Percentiles rank a stretch among this genome's conserved stretches.
Conservation (phyloP, 2,113 vertebrate species). For the Andinoacara biseriatus region DNA sequence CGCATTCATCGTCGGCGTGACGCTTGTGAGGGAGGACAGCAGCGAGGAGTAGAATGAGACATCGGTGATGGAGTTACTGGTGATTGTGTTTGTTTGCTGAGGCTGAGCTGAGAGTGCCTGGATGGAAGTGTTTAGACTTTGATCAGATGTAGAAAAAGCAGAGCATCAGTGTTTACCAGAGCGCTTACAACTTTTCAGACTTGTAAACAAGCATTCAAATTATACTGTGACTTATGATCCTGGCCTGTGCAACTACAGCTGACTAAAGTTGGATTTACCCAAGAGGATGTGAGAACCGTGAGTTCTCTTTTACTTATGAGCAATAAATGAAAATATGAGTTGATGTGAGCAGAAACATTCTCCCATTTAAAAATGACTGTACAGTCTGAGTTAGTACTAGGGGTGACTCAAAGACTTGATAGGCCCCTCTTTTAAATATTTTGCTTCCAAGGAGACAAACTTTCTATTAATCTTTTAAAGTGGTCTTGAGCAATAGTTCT, state of each 20-base stretch:
- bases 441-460: not conserved
- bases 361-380: not conserved
- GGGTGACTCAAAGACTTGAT: not conserved
- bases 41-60: conserved; percentile 71
- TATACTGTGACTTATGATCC: not conserved
- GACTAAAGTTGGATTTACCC: not conserved
- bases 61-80: conserved; percentile 61
- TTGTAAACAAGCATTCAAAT: not conserved
- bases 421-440: not conserved
- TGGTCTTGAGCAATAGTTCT: not conserved
- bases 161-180: not conserved
- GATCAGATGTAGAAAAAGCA: not conserved
- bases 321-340: not conserved
- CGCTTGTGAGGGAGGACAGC: conserved; percentile 61
- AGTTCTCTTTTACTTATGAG: not conserved
- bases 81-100: conserved; percentile 58
- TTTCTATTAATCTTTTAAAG: not conserved
- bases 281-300: not conserved
- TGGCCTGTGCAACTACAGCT: not conserved
- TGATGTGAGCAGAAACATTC: not conserved
- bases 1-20: conserved; percentile 42
- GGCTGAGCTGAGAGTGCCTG: conserved; percentile 32
- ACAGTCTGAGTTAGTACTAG: not conserved
- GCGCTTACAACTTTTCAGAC: not conserved
- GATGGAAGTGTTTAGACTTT: conserved; percentile 1